phyloP scores from a whole-genome alignment of 30 jellyfish, hydroid and myxozoan species.

The Hydractinia symbiolongicarpus region DNA sequence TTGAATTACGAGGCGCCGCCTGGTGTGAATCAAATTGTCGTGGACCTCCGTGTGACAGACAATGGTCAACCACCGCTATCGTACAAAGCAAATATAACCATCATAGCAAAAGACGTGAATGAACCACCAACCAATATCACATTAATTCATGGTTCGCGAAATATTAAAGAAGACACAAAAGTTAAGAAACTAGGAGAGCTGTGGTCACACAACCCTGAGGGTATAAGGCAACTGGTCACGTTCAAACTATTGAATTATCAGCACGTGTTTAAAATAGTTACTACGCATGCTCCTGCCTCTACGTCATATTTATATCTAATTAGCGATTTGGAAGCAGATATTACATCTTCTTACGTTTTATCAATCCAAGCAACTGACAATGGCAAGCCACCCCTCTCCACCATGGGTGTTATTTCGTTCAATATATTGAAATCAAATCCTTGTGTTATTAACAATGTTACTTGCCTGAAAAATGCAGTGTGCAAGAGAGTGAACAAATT shows the following conservation, averaged over 20 bases:
- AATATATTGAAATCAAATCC: slow-evolving; percentile 54
- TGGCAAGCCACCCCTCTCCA: slow-evolving; percentile 70
- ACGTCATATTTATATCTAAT: slow-evolving; percentile 36
- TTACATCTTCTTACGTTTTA: slow-evolving; percentile 8
- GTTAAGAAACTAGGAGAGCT: slow-evolving; percentile 56
- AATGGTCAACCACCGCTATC: slow-evolving; percentile 48
- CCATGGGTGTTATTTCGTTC: slow-evolving; percentile 31
- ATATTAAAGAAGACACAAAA: slow-evolving; percentile 50
- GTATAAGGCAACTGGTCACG: slow-evolving; percentile 37
- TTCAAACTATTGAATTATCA: slow-evolving; percentile 34
- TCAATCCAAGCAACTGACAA: slow-evolving; percentile 57
- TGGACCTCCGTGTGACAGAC: slow-evolving; percentile 51
- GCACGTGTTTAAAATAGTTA: slow-evolving; percentile 35
- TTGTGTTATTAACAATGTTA: slow-evolving; percentile 35
- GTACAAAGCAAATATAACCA: slow-evolving; percentile 29
- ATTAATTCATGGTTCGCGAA: slow-evolving; percentile 21
- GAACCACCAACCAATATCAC: slow-evolving; percentile 72
- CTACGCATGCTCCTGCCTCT: slow-evolving; percentile 51
- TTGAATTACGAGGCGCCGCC: slow-evolving; percentile 69
- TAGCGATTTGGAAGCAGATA: slow-evolving; percentile 46
- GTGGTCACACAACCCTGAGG: slow-evolving; percentile 77
- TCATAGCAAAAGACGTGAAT: slow-evolving; percentile 63
- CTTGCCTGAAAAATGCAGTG: slow-evolving; percentile 46
- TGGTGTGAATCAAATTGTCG: slow-evolving; percentile 22
- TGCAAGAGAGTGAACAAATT: slow-evolving; percentile 65